A percentile compares a stretch with the other conserved stretches of the same genome.
Evolutionary conservation across 2,797 vertebrate species (phyloP).

Genomic region (Sciaenops ocellatus): DNA sequence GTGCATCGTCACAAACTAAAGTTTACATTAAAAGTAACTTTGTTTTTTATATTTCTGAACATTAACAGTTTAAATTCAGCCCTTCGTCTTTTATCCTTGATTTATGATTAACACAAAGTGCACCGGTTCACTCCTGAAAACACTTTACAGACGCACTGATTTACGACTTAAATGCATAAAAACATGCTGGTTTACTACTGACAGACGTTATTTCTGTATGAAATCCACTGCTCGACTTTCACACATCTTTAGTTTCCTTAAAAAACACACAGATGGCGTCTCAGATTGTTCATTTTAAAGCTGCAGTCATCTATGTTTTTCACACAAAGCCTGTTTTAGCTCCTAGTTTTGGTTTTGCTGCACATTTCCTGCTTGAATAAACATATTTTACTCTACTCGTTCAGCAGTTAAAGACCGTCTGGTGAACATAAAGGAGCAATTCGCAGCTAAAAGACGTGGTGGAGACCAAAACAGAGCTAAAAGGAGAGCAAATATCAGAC

Average conservation of each 20-base stretch:
- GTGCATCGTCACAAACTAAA: no score
- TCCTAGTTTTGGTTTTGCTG: neutral
- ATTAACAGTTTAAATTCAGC: neutral
- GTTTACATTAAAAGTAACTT: neutral
- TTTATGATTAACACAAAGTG: constrained; percentile 39
- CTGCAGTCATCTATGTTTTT: neutral
- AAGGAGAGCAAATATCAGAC: neutral
- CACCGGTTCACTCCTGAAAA: constrained; percentile 24
- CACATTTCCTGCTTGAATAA: neutral
- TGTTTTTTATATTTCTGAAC: neutral
- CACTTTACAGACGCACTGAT: constrained; percentile 26
- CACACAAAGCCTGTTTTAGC: neutral
- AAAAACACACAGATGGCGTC: constrained; percentile 26
- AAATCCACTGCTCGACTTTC: constrained; percentile 27
- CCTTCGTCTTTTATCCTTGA: constrained; percentile 4
- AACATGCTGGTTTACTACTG: constrained; percentile 51
- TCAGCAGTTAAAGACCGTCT: no score
- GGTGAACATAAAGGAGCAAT: no score
- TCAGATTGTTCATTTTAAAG: neutral
- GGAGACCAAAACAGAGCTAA: neutral
- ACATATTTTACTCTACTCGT: no score
- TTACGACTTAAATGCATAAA: constrained; percentile 21
- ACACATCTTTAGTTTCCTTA: neutral
- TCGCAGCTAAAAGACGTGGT: neutral
- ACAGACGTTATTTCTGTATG: constrained; percentile 35